Base-by-base conservation (phyloP, 2,113 vertebrate genomes). In the Burhinus bistriatus region DNA sequence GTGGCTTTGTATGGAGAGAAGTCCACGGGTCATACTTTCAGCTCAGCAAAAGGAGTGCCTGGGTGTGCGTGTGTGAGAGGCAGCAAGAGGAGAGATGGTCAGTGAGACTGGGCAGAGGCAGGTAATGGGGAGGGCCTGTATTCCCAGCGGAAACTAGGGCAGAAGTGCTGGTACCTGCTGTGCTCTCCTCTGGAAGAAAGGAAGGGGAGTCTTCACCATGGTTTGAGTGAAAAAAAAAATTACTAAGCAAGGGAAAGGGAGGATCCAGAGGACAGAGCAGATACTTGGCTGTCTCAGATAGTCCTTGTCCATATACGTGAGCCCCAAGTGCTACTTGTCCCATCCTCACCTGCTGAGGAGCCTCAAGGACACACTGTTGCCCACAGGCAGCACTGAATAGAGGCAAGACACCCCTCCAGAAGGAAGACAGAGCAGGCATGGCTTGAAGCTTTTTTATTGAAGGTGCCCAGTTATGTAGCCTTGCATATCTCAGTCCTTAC, bases 1-100 rank as follows among this genome's bases (percentile, higher is more conserved):
- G 64, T 27, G 49, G 44, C 27, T 68, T 36, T 25, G 32, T 38
- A 73, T 51, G 45, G 77, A 65, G 38, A 51, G 36, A 62, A 90
- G 3, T 9, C 40, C 47, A 11, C 0, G 0, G 81, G 29, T 12
- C 6, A 4, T 3, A 20, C n/a, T 17, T 68, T 17, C 71, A 57
- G 68, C 62, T 65, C 18, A 12, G 27, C 23, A 34, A 21, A 55
- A 44, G 34, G n/a, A 34, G 45, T 8, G 9, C 32, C 42, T 83
- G 68, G 20, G 54, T 8, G 34, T 18, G 57, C 2, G 7, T 4
- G 26, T n/a, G 76, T 11, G 45, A 29, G 51, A 76, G 68, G 29
- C 16, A 2, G 42, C 1, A 1, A 84, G 70, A 38, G 51, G 18
- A 73, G 26, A 72, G 44, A 2, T 13, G 15, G 25, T 21, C 45